Evolutionary conservation across 2,797 vertebrate genomes (phyloP).

Genomic region (Erethizon dorsatum): DNA sequence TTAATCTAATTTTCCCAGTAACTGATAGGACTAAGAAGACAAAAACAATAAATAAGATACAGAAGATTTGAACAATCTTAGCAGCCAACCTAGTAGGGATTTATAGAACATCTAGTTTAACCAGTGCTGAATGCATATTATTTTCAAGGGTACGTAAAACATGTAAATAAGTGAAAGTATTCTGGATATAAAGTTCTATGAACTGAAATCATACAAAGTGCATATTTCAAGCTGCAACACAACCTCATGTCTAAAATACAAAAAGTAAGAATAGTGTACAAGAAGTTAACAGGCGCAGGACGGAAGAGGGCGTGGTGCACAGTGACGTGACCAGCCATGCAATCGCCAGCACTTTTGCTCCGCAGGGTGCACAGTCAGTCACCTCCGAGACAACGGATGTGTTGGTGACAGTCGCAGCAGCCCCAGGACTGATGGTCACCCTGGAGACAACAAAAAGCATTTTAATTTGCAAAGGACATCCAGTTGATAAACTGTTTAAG

Average conservation of each 20-base stretch:
- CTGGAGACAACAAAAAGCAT: too few species aligned
- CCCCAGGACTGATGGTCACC: fast-evolving
- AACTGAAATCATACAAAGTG: neutral
- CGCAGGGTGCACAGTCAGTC: neutral
- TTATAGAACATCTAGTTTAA: neutral
- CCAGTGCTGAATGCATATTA: neutral
- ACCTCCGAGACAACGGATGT: neutral
- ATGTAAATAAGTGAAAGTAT: neutral
- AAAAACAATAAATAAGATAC: neutral
- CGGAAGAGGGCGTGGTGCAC: fast-evolving
- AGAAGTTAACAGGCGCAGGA: too few species aligned
- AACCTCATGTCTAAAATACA: neutral
- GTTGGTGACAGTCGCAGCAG: neutral
- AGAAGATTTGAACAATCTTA: too few species aligned
- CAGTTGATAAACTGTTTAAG: slow-evolving; percentile 44
- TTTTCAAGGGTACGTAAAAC: neutral
- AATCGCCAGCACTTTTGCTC: neutral
- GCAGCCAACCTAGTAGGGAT: neutral
- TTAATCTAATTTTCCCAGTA: neutral
- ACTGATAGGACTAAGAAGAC: neutral
- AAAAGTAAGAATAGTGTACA: neutral
- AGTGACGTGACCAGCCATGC: too few species aligned
- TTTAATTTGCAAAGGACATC: neutral
- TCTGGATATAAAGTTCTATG: neutral
- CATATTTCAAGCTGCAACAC: neutral